Evolutionary conservation across 2,797 vertebrate genomes (phyloP).

Genomic region (Anisognathus igniventris): DNA sequence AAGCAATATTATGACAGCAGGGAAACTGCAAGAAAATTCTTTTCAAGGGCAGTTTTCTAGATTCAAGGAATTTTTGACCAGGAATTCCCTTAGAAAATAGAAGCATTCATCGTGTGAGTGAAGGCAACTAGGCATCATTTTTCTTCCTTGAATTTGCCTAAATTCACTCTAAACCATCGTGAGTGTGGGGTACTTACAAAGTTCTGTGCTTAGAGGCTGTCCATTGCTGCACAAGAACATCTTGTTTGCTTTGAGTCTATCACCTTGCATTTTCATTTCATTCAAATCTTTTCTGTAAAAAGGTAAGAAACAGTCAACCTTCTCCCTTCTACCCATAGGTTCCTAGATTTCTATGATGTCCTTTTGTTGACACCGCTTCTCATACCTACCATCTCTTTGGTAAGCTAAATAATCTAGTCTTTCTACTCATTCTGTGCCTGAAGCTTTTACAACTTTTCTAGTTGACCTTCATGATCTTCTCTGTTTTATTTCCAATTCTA

Average conservation of each 20-base stretch:
- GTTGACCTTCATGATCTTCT: neutral
- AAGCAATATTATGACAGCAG: neutral
- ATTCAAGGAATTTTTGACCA: neutral
- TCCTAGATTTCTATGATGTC: neutral
- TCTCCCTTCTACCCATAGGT: neutral
- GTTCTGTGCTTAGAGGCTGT: neutral
- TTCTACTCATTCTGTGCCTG: neutral
- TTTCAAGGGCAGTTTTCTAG: neutral
- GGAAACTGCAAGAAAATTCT: neutral
- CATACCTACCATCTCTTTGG: neutral
- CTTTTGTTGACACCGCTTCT: neutral
- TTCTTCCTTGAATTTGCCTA: neutral
- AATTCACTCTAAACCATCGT: neutral
- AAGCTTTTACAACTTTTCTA: neutral
- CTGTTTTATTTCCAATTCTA: accelerated
- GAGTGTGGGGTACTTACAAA: neutral
- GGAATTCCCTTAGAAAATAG: neutral
- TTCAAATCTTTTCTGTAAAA: neutral
- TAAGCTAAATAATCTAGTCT: neutral
- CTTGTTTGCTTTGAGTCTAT: neutral
- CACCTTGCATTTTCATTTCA: neutral
- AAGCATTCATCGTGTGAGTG: neutral
- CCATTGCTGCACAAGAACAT: neutral
- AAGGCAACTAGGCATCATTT: neutral
- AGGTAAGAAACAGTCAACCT: neutral